These are phyloP conservation scores for Paragorgia papillata DNA, from an alignment of 92 coral and sea anemone species.

Conservation along the genomic window DNA sequence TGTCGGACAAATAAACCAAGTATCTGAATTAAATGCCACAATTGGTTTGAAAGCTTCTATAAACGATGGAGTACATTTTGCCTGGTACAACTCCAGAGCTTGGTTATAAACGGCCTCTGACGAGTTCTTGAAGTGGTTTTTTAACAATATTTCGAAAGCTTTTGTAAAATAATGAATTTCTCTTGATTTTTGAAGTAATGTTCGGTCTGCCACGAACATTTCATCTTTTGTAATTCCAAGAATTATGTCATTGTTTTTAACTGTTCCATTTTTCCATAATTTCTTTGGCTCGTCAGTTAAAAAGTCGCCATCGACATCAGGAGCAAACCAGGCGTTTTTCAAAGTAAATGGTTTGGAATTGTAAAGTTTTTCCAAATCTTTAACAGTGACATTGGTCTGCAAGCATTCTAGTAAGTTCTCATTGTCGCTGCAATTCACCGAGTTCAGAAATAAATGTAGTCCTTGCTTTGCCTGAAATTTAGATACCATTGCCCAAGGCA, in stretches of 20 bases:
- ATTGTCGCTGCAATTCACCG: not conserved
- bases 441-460: not conserved
- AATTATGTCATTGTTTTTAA: slow-evolving; percentile 6
- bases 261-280: not conserved
- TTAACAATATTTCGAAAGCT: not conserved
- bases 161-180: not conserved
- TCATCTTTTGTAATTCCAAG: slow-evolving; percentile 41
- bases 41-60: slow-evolving; percentile 24
- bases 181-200: not conserved
- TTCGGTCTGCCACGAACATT: not conserved
- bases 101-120: slow-evolving; percentile 12
- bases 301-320: slow-evolving; percentile 17
- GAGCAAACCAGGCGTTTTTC: not conserved
- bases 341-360: not conserved
- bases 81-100: slow-evolving; percentile 5
- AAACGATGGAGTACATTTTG: slow-evolving; percentile 22
- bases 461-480: not conserved
- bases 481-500: slow-evolving; percentile 11
- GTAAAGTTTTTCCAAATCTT: not conserved
- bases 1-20: not conserved
- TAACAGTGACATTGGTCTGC: not conserved
- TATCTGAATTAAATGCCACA: not conserved
- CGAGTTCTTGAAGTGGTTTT: slow-evolving; percentile 7
- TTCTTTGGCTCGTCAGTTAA: slow-evolving; percentile 11
- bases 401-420: not conserved